Conservation (phyloP, 2,888 invertebrate species). For the Blastobasis adustella region DNA sequence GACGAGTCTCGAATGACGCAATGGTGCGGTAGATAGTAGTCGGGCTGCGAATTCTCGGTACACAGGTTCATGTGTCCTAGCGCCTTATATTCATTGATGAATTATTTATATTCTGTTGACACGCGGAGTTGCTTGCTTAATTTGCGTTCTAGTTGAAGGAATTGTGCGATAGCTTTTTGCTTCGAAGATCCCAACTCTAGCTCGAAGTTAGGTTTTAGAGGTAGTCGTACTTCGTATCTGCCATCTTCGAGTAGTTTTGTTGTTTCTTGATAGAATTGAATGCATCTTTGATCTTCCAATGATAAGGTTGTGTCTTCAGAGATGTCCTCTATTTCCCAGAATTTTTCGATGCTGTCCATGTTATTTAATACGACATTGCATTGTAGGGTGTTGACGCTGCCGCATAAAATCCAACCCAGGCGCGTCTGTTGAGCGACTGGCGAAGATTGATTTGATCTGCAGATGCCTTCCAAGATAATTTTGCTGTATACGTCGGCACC, state of each 20-base stretch:
- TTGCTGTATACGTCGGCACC: background rate
- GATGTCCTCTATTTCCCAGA: slow-evolving; percentile 1
- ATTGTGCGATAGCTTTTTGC: slow-evolving; percentile 2
- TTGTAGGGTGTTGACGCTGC: background rate
- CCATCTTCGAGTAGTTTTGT: background rate
- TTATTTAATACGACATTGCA: slow-evolving; percentile 1
- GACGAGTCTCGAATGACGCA: too few relatives aligned
- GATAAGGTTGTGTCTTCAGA: background rate
- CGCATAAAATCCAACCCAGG: slow-evolving; percentile 2
- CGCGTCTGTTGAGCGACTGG: background rate
- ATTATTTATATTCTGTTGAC: background rate
- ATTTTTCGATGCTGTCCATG: background rate
- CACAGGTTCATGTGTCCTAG: slow-evolving; percentile 1
- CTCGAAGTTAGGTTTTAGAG: too few relatives aligned
- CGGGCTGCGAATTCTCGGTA: background rate
- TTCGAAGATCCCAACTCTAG: slow-evolving; percentile 1
- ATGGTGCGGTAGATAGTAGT: slow-evolving; percentile 7
- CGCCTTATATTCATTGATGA: background rate
- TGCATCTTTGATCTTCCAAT: background rate
- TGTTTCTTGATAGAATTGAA: background rate
- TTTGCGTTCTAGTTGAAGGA: slow-evolving; percentile 6
- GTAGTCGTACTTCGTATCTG: slow-evolving; percentile 1
- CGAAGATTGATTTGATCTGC: background rate
- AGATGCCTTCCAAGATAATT: background rate
- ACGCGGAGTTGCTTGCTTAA: background rate